Percentiles rank a stretch among this genome's conserved stretches.
These are phyloP conservation scores for Disparrhopalites patrizii DNA, from an alignment of 2,888 invertebrate genomes.

Conservation along the genomic window DNA sequence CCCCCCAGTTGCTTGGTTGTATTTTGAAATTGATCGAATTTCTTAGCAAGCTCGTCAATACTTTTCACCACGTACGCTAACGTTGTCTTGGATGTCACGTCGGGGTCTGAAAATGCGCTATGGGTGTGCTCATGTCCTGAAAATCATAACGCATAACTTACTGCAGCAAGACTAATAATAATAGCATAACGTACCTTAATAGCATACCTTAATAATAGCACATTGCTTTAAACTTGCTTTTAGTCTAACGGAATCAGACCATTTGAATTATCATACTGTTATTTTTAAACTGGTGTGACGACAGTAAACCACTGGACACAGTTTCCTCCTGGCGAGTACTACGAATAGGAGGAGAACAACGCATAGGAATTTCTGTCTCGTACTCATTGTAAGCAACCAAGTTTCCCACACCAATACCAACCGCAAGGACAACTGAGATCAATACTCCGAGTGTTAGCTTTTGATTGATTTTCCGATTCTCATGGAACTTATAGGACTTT, in stretches of 20 bases:
- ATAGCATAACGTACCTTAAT: too few relatives aligned
- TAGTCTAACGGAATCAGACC: too few relatives aligned
- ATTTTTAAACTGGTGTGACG: too few relatives aligned
- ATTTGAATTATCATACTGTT: too few relatives aligned
- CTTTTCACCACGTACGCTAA: constrained; percentile 42
- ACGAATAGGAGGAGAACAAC: constrained; percentile 14
- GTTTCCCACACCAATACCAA: constrained; percentile 47
- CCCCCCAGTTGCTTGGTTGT: constrained; percentile 46
- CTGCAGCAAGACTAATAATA: too few relatives aligned
- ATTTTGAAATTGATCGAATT: constrained; percentile 47
- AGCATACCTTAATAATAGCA: too few relatives aligned
- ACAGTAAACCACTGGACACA: too few relatives aligned
- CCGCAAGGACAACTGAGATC: constrained; percentile 44
- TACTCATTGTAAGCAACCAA: constrained; percentile 48
- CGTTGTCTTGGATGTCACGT: constrained; percentile 26
- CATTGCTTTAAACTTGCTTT: too few relatives aligned
- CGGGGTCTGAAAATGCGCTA: neutral
- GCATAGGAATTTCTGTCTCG: constrained; percentile 31
- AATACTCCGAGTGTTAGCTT: constrained; percentile 46
- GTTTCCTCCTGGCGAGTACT: too few relatives aligned
- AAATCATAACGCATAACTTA: too few relatives aligned
- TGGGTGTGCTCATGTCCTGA: too few relatives aligned
- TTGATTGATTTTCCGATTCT: constrained; percentile 45
- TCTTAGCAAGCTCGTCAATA: constrained; percentile 39
- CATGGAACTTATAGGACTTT: constrained; percentile 45